These are phyloP conservation scores for Lasioglossum calceatum DNA, from an alignment of 2,888 invertebrate genomes.

Conservation along the genomic window DNA sequence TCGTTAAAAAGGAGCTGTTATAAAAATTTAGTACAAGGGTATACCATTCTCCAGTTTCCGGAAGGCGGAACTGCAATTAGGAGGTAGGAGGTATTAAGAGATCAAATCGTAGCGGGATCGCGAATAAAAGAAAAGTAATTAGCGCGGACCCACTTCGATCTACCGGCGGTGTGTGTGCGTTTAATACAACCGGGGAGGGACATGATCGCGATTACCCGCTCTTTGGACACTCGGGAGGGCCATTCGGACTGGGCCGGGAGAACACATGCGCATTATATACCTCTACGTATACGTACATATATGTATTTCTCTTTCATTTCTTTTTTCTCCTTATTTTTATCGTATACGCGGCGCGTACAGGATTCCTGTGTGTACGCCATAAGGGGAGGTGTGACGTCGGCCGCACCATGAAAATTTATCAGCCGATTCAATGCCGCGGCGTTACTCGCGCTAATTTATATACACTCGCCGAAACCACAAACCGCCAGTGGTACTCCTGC, in stretches of 20 bases:
- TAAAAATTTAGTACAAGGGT: background rate
- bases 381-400: conserved; percentile 68
- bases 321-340: conserved; percentile 50
- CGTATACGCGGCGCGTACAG: conserved; percentile 39
- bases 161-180: background rate
- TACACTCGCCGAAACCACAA: conserved; percentile 68
- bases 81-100: conserved; percentile 35
- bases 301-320: background rate
- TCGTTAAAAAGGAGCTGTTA: background rate
- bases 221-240: conserved; percentile 39
- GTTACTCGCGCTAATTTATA: conserved; percentile 71
- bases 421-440: conserved; percentile 68
- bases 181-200: conserved; percentile 30
- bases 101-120: conserved; percentile 40
- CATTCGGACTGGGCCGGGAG: conserved; percentile 4
- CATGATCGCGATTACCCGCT: conserved; percentile 59
- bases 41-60: conserved; percentile 7
- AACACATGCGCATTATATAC: conserved; percentile 38
- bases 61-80: conserved; percentile 39
- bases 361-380: conserved; percentile 59
- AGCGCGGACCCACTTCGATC: conserved; percentile 28
- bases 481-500: conserved; percentile 58
- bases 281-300: background rate
- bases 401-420: conserved; percentile 67
- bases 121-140: conserved; percentile 53